Evolutionary conservation across 2,888 invertebrate genomes (phyloP).

Genomic region (Cryptocephalus primarius): DNA sequence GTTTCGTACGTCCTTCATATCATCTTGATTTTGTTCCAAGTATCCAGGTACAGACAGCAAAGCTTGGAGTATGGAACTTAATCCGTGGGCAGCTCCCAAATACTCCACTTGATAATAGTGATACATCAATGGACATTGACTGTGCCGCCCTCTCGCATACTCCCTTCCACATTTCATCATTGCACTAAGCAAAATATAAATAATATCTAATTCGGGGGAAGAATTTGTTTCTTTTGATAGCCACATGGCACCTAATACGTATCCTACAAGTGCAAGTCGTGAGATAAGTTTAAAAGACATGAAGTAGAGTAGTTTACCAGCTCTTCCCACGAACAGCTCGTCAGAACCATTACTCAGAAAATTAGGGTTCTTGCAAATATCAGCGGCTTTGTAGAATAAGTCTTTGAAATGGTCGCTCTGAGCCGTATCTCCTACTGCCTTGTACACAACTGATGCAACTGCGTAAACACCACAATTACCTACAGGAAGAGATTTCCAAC

Average conservation of each 20-base stretch:
- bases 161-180: conserved; percentile 62
- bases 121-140: conserved; percentile 65
- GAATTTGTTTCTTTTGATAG: conserved; percentile 46
- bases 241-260: conserved; percentile 67
- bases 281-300: not conserved
- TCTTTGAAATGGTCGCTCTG: conserved; percentile 28
- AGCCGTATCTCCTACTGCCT: conserved; percentile 39
- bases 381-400: conserved; percentile 35
- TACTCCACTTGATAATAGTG: conserved; percentile 60
- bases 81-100: conserved; percentile 60
- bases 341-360: conserved; percentile 63
- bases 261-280: conserved; percentile 36
- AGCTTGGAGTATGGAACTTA: conserved; percentile 55
- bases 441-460: conserved; percentile 53
- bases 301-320: conserved; percentile 36
- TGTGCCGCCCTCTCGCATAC: conserved; percentile 48
- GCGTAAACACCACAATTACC: conserved; percentile 63
- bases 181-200: conserved; percentile 55
- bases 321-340: conserved; percentile 75
- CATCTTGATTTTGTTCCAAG: conserved; percentile 39
- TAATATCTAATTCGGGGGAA: conserved; percentile 37
- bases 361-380: conserved; percentile 40
- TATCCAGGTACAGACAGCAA: conserved; percentile 50
- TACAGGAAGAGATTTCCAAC: too few relatives aligned
- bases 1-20: conserved; percentile 47